Conservation (phyloP, 2,113 vertebrate species). For the Spea multiplicata region DNA sequence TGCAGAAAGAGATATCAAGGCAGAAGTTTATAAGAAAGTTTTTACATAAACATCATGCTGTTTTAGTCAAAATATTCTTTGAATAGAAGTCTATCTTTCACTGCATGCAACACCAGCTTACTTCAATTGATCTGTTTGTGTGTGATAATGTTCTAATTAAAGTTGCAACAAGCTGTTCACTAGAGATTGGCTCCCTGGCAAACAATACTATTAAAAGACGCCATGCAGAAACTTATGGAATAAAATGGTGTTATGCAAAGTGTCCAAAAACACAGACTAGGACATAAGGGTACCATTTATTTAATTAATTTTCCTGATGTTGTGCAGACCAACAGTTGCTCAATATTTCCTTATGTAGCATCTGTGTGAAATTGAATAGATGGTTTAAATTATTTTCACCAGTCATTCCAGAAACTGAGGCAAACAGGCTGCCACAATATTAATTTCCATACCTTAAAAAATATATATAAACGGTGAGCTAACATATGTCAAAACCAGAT, state of each 20-base stretch:
- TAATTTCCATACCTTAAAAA: not conserved
- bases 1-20: not conserved
- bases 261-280: slow-evolving; percentile 30
- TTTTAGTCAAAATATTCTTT: slow-evolving; percentile 17
- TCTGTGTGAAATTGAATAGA: slow-evolving; percentile 14
- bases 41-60: slow-evolving; percentile 10
- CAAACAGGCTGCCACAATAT: not conserved
- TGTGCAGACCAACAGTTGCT: slow-evolving; percentile 18
- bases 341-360: slow-evolving; percentile 32
- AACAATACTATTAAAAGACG: slow-evolving; percentile 45
- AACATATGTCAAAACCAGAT: too few relatives aligned
- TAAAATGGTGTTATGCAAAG: slow-evolving; percentile 29
- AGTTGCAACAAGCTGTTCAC: slow-evolving; percentile 48
- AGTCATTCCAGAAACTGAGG: not conserved
- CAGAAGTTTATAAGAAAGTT: slow-evolving; percentile 7
- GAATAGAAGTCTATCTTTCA: slow-evolving; percentile 12
- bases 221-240: slow-evolving; percentile 35
- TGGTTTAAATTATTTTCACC: not conserved
- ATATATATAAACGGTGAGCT: too few relatives aligned
- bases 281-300: slow-evolving; percentile 25
- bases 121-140: slow-evolving; percentile 45
- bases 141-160: slow-evolving; percentile 49
- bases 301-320: slow-evolving; percentile 10
- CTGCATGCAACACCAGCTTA: slow-evolving; percentile 35
- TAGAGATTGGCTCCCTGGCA: slow-evolving; percentile 46